phyloP scores from a whole-genome alignment of 1,140 invertebrate genomes.

The Ips nitidus region DNA sequence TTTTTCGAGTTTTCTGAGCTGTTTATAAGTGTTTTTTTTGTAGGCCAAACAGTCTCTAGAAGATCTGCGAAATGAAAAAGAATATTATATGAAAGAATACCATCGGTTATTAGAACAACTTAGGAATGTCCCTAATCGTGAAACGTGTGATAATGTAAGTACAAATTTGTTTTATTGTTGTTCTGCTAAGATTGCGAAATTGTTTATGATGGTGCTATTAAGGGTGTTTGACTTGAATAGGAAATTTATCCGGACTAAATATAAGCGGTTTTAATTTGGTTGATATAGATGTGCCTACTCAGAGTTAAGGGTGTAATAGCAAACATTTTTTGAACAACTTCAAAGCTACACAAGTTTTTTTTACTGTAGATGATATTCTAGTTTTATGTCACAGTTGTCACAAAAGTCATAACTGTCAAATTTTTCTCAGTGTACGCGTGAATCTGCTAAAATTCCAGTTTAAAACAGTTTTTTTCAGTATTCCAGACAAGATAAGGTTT shows the following conservation, averaged over 20 bases:
- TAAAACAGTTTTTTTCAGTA: no score
- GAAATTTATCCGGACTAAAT: not conserved
- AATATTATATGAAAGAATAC: conserved; percentile 58
- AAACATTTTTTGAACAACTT: no score
- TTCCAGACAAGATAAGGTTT: no score
- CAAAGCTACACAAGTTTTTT: no score
- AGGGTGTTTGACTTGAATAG: not conserved
- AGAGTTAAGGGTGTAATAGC: no score
- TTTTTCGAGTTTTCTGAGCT: not conserved
- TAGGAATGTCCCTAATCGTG: conserved; percentile 42
- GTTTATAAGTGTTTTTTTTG: conserved; percentile 5
- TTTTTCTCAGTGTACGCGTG: no score
- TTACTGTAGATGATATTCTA: no score
- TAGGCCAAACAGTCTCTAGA: conserved; percentile 39
- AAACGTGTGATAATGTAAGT: conserved; percentile 50
- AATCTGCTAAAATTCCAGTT: no score
- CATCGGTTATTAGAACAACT: conserved; percentile 52
- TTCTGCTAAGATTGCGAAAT: no score
- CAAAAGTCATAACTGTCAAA: no score
- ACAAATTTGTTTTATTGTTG: not conserved
- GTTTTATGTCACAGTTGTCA: no score
- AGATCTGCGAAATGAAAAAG: conserved; percentile 51
- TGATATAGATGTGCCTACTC: not conserved
- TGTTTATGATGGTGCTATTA: not conserved
- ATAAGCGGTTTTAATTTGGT: not conserved